A percentile compares a stretch with the other conserved stretches of the same genome.
phyloP scores from a whole-genome alignment of 1,140 invertebrate genomes.

The Nasonia vitripennis region DNA sequence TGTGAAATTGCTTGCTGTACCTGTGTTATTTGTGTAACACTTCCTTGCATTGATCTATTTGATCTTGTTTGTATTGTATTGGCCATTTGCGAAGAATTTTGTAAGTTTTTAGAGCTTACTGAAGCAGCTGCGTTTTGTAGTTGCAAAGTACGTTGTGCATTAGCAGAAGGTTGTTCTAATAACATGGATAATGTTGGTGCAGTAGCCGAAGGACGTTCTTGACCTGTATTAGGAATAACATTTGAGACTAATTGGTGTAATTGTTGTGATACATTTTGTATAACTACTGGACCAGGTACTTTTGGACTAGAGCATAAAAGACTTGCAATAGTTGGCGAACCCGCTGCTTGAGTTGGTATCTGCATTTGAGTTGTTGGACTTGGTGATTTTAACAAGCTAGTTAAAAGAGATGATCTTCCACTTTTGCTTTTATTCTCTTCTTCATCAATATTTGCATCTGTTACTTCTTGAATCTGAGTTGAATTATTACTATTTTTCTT shows the following conservation, averaged over 20 bases:
- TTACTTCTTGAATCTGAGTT: constrained; percentile 60
- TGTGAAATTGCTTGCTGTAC: constrained; percentile 48
- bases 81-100: constrained; percentile 9
- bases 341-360: constrained; percentile 66
- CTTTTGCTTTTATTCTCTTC: constrained; percentile 66
- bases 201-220: constrained; percentile 77
- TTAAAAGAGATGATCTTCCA: constrained; percentile 84
- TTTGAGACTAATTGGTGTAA: constrained; percentile 72
- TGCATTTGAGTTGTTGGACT: constrained; percentile 72
- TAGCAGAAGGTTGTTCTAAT: constrained; percentile 74
- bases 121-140: constrained; percentile 10
- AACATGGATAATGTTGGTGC: constrained; percentile 82
- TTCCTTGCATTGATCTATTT: constrained; percentile 27
- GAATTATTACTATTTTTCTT: constrained; percentile 59
- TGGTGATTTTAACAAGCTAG: constrained; percentile 87
- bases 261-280: constrained; percentile 66
- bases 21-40: constrained; percentile 36
- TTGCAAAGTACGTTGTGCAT: constrained; percentile 61
- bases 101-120: constrained; percentile 45
- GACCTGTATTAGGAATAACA: constrained; percentile 68
- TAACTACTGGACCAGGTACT: constrained; percentile 62
- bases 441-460: constrained; percentile 54
- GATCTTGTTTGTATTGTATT: constrained; percentile 41
- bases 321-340: constrained; percentile 77
- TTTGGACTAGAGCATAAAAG: constrained; percentile 76